phyloP scores from a whole-genome alignment of 2,888 invertebrate genomes.

The Eupithecia pulchellata region DNA sequence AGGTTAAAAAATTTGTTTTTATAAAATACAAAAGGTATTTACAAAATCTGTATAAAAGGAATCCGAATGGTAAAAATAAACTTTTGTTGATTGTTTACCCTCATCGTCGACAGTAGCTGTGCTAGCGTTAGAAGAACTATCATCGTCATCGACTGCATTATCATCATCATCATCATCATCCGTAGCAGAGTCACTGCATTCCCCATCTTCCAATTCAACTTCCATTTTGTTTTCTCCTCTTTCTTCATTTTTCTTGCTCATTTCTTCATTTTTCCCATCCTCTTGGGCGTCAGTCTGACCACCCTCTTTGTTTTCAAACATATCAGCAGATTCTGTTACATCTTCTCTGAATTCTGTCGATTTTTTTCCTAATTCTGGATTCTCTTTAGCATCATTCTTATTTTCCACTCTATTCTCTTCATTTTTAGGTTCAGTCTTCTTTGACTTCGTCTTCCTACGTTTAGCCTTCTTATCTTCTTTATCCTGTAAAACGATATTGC shows the following conservation, averaged over 20 bases:
- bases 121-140: constrained; percentile 64
- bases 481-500: constrained; percentile 78
- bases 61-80: background rate
- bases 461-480: constrained; percentile 65
- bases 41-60: constrained; percentile 1
- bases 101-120: constrained; percentile 78
- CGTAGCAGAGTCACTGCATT: constrained; percentile 85
- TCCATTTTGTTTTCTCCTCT: constrained; percentile 24
- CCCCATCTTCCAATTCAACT: constrained; percentile 85
- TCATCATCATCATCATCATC: constrained; percentile 59
- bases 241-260: constrained; percentile 18
- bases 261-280: constrained; percentile 13
- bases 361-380: background rate
- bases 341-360: constrained; percentile 1
- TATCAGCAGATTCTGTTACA: constrained; percentile 10
- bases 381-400: constrained; percentile 3
- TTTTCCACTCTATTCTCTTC: constrained; percentile 33
- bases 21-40: background rate
- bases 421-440: constrained; percentile 32
- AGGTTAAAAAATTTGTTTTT: background rate
- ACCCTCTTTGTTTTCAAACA: constrained; percentile 33
- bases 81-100: constrained; percentile 60
- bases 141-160: constrained; percentile 21
- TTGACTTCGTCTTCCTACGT: constrained; percentile 55
- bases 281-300: background rate